Conservation (phyloP, 2,797 vertebrate species). For the Atherinosoma microstoma region DNA sequence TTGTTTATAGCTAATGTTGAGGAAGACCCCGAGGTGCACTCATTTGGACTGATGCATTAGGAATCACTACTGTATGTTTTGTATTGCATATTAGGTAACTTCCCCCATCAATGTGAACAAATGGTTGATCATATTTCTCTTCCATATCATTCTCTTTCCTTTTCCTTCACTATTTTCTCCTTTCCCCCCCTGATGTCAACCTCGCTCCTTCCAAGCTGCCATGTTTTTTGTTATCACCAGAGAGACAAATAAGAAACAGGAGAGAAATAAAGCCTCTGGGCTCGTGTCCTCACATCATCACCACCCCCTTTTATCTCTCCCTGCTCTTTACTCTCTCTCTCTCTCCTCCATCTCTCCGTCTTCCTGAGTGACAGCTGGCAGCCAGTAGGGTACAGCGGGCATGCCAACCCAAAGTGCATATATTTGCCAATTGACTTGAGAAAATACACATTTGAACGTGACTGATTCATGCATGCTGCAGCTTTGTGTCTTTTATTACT, state of each 20-base stretch:
- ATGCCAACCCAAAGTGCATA: conserved; percentile 78
- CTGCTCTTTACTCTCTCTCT: conserved; percentile 10
- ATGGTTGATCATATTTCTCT: conserved; percentile 46
- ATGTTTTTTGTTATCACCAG: conserved; percentile 76
- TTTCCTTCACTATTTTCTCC: conserved; percentile 38
- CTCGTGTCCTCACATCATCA: conserved; percentile 76
- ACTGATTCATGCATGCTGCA: conserved; percentile 47
- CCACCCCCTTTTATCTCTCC: conserved; percentile 45
- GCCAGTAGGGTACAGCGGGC: conserved; percentile 82
- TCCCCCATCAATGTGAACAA: conserved; percentile 56
- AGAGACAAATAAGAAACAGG: conserved; percentile 77
- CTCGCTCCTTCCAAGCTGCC: conserved; percentile 66
- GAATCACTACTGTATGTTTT: conserved; percentile 36
- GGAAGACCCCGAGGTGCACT: conserved; percentile 33
- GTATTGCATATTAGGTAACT: conserved; percentile 46
- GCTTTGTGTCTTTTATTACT: conserved; percentile 33
- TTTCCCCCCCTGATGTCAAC: conserved; percentile 46
- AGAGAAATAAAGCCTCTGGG: conserved; percentile 69
- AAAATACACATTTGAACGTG: conserved; percentile 73
- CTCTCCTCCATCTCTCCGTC: conserved; percentile 70
- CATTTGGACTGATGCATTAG: conserved; percentile 47
- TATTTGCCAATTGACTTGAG: conserved; percentile 78
- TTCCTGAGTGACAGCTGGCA: conserved; percentile 86
- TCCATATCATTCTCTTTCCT: conserved; percentile 21
- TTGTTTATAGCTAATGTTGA: conserved; percentile 31